phyloP scores from a whole-genome alignment of 2,113 vertebrate species.

The Brienomyrus longianalis region DNA sequence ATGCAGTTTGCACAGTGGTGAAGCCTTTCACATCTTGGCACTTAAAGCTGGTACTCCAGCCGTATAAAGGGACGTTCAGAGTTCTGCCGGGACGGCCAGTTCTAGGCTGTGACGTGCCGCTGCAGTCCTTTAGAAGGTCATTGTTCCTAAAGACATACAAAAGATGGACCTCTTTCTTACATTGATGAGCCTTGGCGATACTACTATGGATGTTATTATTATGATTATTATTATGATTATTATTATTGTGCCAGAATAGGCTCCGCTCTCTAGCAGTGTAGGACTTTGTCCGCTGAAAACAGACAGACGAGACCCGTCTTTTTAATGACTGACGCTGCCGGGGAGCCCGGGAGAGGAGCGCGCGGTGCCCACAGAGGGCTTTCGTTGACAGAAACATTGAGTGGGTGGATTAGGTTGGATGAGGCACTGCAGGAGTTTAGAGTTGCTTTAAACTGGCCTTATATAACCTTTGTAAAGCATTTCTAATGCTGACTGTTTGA shows the following conservation, averaged over 20 bases:
- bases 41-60: conserved; percentile 67
- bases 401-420: neutral
- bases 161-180: conserved; percentile 39
- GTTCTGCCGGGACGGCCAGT: conserved; percentile 55
- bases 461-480: conserved; percentile 65
- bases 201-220: conserved; percentile 13
- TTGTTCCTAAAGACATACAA: conserved; percentile 48
- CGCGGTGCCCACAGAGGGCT: conserved; percentile 42
- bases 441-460: conserved; percentile 64
- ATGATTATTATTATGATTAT: conserved; percentile 28
- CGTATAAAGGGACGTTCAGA: conserved; percentile 66
- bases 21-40: conserved; percentile 80
- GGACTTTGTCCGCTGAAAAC: conserved; percentile 46
- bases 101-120: conserved; percentile 58
- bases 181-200: conserved; percentile 46
- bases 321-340: conserved; percentile 40
- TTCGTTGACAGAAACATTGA: conserved; percentile 35
- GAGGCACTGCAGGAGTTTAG: conserved; percentile 26
- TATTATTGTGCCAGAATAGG: conserved; percentile 47
- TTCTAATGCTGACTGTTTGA: conserved; percentile 69
- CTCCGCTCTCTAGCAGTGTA: conserved; percentile 37
- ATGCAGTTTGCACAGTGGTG: conserved; percentile 95
- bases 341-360: conserved; percentile 14
- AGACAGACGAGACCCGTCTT: conserved; percentile 47
- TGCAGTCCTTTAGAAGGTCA: conserved; percentile 52